Conservation (phyloP, 1,140 invertebrate species). For the Microplitis mediator region DNA sequence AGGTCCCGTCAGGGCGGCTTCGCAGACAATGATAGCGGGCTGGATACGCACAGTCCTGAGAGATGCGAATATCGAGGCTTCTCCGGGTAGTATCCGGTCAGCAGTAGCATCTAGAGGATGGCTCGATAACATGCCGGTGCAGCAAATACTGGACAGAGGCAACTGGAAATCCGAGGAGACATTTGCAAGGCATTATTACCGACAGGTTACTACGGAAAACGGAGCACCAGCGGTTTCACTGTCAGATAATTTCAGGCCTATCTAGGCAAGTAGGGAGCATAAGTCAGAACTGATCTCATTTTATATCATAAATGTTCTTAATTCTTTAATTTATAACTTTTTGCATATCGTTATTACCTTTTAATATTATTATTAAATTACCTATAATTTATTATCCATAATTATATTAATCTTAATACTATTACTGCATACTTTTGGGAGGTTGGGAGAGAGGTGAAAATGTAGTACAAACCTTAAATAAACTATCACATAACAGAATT, state of each 20-base stretch:
- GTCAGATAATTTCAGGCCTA: not conserved
- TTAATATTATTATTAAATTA: no score
- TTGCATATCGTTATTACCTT: no score
- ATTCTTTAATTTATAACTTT: no score
- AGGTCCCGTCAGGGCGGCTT: conserved; percentile 11
- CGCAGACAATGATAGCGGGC: conserved; percentile 27
- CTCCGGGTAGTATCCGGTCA: conserved; percentile 39
- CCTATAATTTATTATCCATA: no score
- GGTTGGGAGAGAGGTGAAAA: no score
- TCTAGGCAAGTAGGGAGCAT: not conserved
- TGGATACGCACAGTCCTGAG: conserved; percentile 36
- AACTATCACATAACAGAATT: no score
- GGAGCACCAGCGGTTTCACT: not conserved
- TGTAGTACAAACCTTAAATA: no score
- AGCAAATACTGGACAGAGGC: conserved; percentile 31
- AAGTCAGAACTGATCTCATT: no score
- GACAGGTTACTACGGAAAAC: not conserved
- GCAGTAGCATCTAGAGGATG: conserved; percentile 40
- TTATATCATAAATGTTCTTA: no score
- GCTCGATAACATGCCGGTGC: conserved; percentile 35
- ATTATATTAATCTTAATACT: no score
- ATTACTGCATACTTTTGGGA: no score
- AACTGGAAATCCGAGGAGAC: conserved; percentile 25
- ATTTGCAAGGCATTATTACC: conserved; percentile 20
- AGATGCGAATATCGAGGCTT: conserved; percentile 29